These are phyloP conservation scores for Perodicticus potto DNA, from an alignment of 2,797 vertebrate genomes.

Conservation along the genomic window DNA sequence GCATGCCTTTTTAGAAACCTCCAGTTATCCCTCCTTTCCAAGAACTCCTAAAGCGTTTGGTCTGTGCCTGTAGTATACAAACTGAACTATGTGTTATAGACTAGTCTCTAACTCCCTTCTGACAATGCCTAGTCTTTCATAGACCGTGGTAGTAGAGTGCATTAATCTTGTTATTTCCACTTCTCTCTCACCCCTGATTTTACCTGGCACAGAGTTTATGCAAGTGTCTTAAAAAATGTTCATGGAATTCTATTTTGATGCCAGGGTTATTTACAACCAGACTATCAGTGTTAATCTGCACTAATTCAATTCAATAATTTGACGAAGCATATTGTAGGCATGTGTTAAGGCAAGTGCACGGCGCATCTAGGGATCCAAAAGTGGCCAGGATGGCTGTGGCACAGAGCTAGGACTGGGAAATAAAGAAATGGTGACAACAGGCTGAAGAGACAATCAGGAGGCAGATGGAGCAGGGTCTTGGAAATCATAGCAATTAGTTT, in stretches of 20 bases:
- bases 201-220: neutral
- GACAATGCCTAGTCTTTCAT: neutral
- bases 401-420: neutral
- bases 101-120: neutral
- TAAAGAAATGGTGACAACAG: neutral
- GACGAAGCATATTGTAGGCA: neutral
- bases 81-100: neutral
- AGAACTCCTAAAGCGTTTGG: neutral
- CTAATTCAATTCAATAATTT: neutral
- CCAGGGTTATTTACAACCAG: neutral
- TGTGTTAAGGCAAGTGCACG: neutral
- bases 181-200: neutral
- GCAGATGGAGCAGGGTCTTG: neutral
- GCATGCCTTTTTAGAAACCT: conserved; percentile 23
- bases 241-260: conserved; percentile 38
- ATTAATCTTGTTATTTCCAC: neutral
- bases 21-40: neutral
- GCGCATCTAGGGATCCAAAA: neutral
- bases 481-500: neutral
- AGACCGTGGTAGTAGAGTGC: neutral
- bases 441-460: neutral
- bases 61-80: neutral
- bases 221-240: neutral
- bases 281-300: neutral
- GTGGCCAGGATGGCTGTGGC: neutral